phyloP scores from a whole-genome alignment of 1,140 invertebrate genomes.

The Conus ventricosus region DNA sequence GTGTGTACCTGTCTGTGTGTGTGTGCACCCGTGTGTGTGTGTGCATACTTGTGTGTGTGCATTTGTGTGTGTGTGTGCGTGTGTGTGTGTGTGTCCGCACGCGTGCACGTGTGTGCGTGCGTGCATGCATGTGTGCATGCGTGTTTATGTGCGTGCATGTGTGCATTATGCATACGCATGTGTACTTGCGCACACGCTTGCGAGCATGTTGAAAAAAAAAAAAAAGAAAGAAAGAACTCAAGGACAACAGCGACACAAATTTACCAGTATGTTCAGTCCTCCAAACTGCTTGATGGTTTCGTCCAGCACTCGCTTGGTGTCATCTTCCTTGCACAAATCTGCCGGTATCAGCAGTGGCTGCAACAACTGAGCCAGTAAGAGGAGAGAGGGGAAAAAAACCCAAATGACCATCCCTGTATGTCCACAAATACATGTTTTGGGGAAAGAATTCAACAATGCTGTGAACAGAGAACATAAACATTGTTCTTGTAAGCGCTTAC shows the following conservation, averaged over 20 bases:
- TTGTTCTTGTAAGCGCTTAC: too few relatives aligned
- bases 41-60: too few relatives aligned
- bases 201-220: not conserved
- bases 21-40: too few relatives aligned
- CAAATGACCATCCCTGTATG: not conserved
- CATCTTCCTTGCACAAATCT: constrained; percentile 86
- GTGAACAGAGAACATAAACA: too few relatives aligned
- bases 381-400: not conserved
- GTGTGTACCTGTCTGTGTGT: too few relatives aligned
- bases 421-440: not conserved
- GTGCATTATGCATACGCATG: too few relatives aligned
- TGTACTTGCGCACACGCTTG: too few relatives aligned
- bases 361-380: not conserved
- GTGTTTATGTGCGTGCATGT: too few relatives aligned
- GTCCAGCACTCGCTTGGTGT: constrained; percentile 82
- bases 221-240: not conserved
- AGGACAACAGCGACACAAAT: not conserved
- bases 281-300: constrained; percentile 63
- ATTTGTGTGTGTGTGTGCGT: too few relatives aligned
- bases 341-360: constrained; percentile 73
- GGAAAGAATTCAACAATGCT: not conserved
- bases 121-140: too few relatives aligned
- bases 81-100: too few relatives aligned
- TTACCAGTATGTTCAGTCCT: constrained; percentile 67
- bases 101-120: too few relatives aligned